Evolutionary conservation across 2,888 invertebrate genomes (phyloP).

Genomic region (Gastracanthus pulcherrimus): DNA sequence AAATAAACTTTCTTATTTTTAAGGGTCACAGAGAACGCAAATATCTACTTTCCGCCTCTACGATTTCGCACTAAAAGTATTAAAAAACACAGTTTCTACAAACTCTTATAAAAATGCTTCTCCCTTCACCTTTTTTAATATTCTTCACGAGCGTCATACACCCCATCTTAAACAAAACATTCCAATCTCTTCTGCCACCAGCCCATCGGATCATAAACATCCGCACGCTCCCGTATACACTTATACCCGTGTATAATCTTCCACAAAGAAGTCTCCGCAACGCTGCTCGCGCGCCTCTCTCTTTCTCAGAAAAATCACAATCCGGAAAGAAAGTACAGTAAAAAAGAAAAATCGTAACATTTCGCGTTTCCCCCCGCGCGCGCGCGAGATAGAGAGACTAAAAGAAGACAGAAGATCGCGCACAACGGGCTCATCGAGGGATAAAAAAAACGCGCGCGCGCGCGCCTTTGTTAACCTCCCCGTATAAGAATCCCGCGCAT

Average conservation of each 20-base stretch:
- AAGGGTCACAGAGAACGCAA: too few species aligned
- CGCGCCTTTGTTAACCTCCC: constrained; percentile 39
- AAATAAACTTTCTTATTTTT: too few species aligned
- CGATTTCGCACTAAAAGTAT: too few species aligned
- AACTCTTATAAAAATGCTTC: background rate
- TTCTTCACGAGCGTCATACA: background rate
- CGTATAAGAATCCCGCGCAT: constrained; percentile 46
- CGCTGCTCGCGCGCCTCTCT: background rate
- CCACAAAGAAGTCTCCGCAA: constrained; percentile 28
- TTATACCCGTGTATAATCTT: constrained; percentile 50
- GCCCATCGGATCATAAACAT: background rate
- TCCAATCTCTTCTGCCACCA: background rate
- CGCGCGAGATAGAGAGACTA: constrained; percentile 11
- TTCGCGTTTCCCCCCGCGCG: constrained; percentile 42
- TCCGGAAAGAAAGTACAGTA: constrained; percentile 22
- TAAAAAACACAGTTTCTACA: too few species aligned
- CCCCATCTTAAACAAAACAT: background rate
- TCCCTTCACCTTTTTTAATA: background rate
- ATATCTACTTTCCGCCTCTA: too few species aligned
- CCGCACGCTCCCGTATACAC: too few species aligned
- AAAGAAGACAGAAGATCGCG: constrained; percentile 53
- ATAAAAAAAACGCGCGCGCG: constrained; percentile 40
- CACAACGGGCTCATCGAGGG: constrained; percentile 61
- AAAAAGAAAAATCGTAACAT: constrained; percentile 42
- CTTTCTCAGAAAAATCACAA: constrained; percentile 50